Percentiles rank a stretch among this genome's conserved stretches.
phyloP scores from a whole-genome alignment of 2,113 vertebrate genomes.

The Xiphias gladius region DNA sequence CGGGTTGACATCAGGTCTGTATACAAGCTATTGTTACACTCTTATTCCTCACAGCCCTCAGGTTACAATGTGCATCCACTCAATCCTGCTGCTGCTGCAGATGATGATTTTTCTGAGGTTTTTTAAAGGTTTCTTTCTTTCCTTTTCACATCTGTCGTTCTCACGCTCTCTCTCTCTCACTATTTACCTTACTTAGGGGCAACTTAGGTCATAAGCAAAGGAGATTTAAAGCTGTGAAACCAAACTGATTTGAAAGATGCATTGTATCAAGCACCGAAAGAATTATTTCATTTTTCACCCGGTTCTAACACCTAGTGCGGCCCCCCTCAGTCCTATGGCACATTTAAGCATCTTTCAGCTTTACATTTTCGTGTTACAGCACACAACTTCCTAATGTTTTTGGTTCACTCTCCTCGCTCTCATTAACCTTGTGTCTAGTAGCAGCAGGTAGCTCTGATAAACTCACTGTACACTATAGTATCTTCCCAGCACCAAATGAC shows the following conservation, averaged over 20 bases:
- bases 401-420: neutral
- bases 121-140: conserved; percentile 12
- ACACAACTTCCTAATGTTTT: neutral
- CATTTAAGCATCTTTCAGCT: neutral
- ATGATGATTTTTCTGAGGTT: conserved; percentile 31
- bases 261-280: neutral
- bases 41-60: conserved; percentile 47
- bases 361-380: neutral
- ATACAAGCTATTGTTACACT: conserved; percentile 34
- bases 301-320: neutral
- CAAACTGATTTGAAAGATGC: neutral
- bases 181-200: conserved; percentile 31
- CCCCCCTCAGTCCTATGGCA: too few relatives aligned
- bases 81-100: conserved; percentile 44
- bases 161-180: neutral
- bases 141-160: conserved; percentile 49
- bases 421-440: neutral
- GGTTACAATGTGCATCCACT: conserved; percentile 63
- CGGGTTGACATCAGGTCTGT: conserved; percentile 50
- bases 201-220: conserved; percentile 9
- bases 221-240: conserved; percentile 11
- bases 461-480: neutral
- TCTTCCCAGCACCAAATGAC: neutral
- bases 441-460: neutral
- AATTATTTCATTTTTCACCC: too few relatives aligned